A percentile compares a stretch with the other conserved stretches of the same genome.
Evolutionary conservation across 2,797 vertebrate genomes (phyloP).

Genomic region (Gymnopithys bicolor): DNA sequence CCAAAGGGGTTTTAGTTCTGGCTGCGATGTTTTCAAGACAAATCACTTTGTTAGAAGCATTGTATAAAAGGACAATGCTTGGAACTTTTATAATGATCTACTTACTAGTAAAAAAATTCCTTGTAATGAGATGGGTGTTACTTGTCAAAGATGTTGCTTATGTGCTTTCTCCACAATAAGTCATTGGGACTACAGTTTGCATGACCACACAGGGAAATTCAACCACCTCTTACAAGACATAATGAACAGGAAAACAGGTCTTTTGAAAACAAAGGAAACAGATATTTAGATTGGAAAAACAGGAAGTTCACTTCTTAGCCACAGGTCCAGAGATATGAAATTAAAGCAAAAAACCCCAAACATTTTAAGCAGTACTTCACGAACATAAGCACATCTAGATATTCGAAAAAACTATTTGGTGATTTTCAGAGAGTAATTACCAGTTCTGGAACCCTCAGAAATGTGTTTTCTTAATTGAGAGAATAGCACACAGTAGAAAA

Average conservation of each 20-base stretch:
- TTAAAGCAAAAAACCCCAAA: background rate
- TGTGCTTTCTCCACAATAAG: background rate
- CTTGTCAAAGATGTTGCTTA: background rate
- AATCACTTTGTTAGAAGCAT: background rate
- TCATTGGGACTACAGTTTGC: background rate
- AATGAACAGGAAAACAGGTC: background rate
- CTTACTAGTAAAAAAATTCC: slow-evolving; percentile 9
- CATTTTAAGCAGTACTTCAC: background rate
- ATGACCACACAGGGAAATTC: background rate
- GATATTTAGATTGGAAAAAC: background rate
- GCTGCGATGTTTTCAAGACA: background rate
- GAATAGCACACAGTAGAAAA: background rate
- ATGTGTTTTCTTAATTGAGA: background rate
- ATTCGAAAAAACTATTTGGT: background rate
- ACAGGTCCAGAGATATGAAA: background rate
- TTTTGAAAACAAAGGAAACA: background rate
- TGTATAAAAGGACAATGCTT: slow-evolving; percentile 8
- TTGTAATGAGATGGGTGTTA: background rate
- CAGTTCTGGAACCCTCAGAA: background rate
- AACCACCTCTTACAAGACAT: background rate
- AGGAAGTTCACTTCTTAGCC: background rate
- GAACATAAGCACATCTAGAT: background rate
- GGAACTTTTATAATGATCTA: slow-evolving; percentile 11
- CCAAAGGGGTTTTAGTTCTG: background rate
- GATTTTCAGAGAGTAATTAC: slow-evolving; percentile 5